phyloP scores from a whole-genome alignment of 2,797 vertebrate genomes.

The Knipowitschia caucasica region DNA sequence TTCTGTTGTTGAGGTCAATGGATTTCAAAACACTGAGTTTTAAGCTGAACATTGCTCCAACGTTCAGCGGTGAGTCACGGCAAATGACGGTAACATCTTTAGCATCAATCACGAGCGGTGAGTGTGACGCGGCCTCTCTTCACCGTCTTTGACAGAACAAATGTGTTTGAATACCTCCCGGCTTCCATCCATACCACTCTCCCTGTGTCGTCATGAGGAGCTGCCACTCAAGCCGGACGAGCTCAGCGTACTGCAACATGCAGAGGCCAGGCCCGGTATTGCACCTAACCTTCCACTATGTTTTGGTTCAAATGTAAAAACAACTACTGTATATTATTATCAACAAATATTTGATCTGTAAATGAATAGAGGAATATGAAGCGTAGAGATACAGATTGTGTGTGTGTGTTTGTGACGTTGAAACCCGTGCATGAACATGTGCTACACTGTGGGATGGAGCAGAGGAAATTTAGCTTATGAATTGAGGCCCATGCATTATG shows the following conservation, averaged over 20 bases:
- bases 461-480: conserved; percentile 52
- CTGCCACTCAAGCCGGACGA: conserved; percentile 55
- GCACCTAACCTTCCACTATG: background rate
- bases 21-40: conserved; percentile 3
- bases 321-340: background rate
- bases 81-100: conserved; percentile 42
- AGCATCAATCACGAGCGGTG: conserved; percentile 34
- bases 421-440: conserved; percentile 54
- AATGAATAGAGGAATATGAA: background rate
- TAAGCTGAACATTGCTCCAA: conserved; percentile 18
- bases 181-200: conserved; percentile 44
- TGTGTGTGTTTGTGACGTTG: no score
- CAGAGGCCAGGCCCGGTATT: conserved; percentile 43
- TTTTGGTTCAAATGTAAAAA: background rate
- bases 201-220: conserved; percentile 56
- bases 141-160: conserved; percentile 41
- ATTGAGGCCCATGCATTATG: conserved; percentile 59
- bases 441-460: conserved; percentile 40
- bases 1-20: conserved; percentile 12
- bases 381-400: background rate
- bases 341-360: background rate
- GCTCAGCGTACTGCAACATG: conserved; percentile 59
- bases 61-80: conserved; percentile 35
- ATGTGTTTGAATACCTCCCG: conserved; percentile 23
- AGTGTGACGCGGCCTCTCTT: conserved; percentile 42